Evolutionary conservation across 2,113 vertebrate species (phyloP).

Genomic region (Erinaceus europaeus): DNA sequence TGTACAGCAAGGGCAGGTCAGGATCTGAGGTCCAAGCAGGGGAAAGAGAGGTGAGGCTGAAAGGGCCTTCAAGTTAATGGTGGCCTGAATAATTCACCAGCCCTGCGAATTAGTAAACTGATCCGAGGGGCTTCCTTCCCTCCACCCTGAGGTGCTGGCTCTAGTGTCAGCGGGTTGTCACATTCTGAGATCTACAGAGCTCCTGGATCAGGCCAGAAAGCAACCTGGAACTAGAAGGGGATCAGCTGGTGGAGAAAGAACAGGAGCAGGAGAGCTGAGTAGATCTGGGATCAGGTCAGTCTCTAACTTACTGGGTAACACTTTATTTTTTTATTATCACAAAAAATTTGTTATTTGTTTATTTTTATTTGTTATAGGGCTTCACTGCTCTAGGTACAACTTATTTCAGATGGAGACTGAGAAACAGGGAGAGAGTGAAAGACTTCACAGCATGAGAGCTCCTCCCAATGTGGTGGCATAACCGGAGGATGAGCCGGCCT

Average conservation of each 20-base stretch:
- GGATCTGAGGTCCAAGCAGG: conserved; percentile 24
- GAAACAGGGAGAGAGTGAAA: too few species aligned
- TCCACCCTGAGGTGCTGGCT: conserved; percentile 93
- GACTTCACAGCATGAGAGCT: too few species aligned
- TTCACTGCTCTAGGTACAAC: too few species aligned
- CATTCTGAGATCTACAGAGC: conserved; percentile 80
- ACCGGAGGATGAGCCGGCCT: too few species aligned
- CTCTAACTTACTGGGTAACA: neutral
- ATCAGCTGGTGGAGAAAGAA: neutral
- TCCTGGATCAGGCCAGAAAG: conserved; percentile 61
- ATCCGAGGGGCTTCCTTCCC: conserved; percentile 85
- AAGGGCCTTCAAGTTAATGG: conserved; percentile 84
- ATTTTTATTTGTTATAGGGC: too few species aligned
- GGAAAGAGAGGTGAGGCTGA: conserved; percentile 78
- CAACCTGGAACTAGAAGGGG: neutral
- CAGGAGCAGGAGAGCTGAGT: neutral
- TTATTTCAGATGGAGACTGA: too few species aligned
- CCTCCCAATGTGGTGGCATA: too few species aligned
- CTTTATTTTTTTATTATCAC: too few species aligned
- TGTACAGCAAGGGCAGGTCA: neutral
- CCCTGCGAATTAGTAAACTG: conserved; percentile 85
- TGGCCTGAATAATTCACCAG: conserved; percentile 87
- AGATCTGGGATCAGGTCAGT: neutral
- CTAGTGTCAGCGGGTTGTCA: conserved; percentile 87
- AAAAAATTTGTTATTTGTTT: too few species aligned